These are phyloP conservation scores for Hirundo rustica DNA, from an alignment of 2,797 vertebrate genomes.

Conservation along the genomic window DNA sequence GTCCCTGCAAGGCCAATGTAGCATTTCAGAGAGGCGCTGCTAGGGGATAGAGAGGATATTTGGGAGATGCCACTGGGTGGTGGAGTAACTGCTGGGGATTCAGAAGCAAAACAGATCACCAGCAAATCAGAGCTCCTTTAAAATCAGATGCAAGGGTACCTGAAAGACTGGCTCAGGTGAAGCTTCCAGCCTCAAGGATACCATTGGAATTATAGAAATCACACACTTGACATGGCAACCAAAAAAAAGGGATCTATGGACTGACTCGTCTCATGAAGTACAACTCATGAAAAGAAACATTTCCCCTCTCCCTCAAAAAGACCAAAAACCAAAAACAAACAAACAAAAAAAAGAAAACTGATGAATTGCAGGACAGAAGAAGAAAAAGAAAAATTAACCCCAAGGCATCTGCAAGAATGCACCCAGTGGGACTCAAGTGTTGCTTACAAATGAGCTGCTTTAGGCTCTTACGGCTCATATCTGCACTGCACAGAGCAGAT, in stretches of 20 bases:
- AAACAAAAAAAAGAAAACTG: neutral
- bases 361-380: neutral
- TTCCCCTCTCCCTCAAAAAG: neutral
- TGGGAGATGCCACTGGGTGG: accelerated
- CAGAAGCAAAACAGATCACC: neutral
- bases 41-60: accelerated
- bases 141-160: neutral
- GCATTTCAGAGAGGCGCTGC: neutral
- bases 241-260: neutral
- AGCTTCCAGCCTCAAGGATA: neutral
- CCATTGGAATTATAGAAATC: neutral
- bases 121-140: neutral
- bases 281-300: neutral
- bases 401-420: neutral
- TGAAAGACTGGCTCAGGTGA: neutral
- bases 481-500: neutral
- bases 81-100: neutral
- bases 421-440: neutral
- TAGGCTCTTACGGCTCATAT: neutral
- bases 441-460: neutral
- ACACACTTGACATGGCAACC: neutral
- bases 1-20: accelerated
- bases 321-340: too few relatives aligned
- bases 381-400: neutral
- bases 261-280: neutral